Conservation (phyloP, 2,888 invertebrate genomes). For the Heliconius hortense region DNA sequence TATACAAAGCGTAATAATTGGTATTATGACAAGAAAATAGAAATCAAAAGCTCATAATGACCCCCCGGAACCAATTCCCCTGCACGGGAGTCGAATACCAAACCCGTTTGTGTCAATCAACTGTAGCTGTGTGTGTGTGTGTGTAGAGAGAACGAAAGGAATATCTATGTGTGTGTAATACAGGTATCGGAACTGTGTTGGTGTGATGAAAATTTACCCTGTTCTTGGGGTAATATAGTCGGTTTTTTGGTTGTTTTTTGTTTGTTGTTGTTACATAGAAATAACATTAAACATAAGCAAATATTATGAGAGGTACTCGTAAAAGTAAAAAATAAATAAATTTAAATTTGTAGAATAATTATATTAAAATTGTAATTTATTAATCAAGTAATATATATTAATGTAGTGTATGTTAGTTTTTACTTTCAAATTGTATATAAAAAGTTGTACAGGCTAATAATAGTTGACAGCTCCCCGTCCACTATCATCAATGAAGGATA, state of each 20-base stretch:
- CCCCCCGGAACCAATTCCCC: slow-evolving; percentile 40
- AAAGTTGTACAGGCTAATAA: too few species aligned
- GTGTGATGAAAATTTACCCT: slow-evolving; percentile 43
- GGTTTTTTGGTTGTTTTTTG: neutral
- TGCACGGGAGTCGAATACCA: slow-evolving; percentile 38
- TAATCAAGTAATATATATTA: too few species aligned
- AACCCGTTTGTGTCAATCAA: slow-evolving; percentile 43
- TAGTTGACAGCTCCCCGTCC: too few species aligned
- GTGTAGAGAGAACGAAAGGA: slow-evolving; percentile 50
- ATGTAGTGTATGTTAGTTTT: too few species aligned
- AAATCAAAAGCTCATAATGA: slow-evolving; percentile 20
- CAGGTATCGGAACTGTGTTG: slow-evolving; percentile 54
- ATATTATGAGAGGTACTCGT: too few species aligned
- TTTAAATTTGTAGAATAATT: too few species aligned
- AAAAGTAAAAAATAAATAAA: too few species aligned
- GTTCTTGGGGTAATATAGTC: slow-evolving; percentile 40
- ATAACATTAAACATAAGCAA: neutral
- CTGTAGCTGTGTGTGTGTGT: slow-evolving; percentile 50
- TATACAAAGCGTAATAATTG: slow-evolving; percentile 5
- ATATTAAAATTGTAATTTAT: too few species aligned
- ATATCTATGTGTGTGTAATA: slow-evolving; percentile 55
- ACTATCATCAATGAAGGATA: too few species aligned
- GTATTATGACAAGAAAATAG: slow-evolving; percentile 1
- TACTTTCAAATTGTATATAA: too few species aligned
- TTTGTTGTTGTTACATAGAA: neutral